Base-by-base conservation (phyloP, 2,113 vertebrate genomes). In the Paradoxurus hermaphroditus region DNA sequence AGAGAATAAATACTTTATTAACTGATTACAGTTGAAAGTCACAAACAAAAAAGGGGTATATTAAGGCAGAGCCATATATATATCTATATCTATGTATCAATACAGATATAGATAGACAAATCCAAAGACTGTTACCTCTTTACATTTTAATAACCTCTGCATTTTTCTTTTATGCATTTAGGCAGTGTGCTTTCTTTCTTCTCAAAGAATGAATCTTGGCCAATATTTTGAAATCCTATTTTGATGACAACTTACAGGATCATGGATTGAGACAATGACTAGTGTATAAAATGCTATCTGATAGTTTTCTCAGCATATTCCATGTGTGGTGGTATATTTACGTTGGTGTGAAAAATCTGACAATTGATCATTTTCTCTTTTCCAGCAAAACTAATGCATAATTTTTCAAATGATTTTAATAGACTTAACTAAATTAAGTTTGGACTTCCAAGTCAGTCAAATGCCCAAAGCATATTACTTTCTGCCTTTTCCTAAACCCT, bases 1-100 rank as follows among this genome's bases (percentile, higher is more conserved):
- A 98, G 98, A 99, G 98, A 99, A 99, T 99, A 99, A 99, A 99
- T 99, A 99, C 98, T 99, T 99, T 99, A 99, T 99, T 99, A 98
- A 99, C 99, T 98, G 98, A 98, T 98, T 99, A 99, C 98, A 99
- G 98, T 97, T 98, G 92, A 98, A 99, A 98, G 98, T 97, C 97
- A 98, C 98, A 98, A 99, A 99, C 98, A 98, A 98, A 97, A 97
- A 97, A 97, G 87, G 96, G 90, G 97, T 90, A 96, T 96, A 97
- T 98, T 99, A 99, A 98, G 98, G 98, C 98, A 96, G 98, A 98
- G 98, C 98, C 97, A 98, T 97, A 98, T 98, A 99, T 97, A 98
- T 97, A 98, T 98, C 97, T 98, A 98, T 98, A 95, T 96, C 86
- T 93, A 19, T 79, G 68, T 90, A 86, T 34, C 29, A 14, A 77